These are phyloP conservation scores for Diorhabda elongata DNA, from an alignment of 1,140 invertebrate genomes.

Conservation along the genomic window DNA sequence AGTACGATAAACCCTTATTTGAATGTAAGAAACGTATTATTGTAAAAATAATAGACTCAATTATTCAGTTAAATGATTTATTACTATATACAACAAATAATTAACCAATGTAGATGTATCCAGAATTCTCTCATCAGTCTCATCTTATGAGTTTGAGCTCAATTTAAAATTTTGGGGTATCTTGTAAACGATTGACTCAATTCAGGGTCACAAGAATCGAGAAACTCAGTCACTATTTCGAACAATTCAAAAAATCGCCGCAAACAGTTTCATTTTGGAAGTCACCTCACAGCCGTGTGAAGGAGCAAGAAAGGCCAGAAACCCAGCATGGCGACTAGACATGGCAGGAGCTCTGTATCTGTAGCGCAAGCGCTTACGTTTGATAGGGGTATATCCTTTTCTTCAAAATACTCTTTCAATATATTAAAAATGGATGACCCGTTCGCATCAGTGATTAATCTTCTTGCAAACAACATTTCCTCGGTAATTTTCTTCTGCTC, in stretches of 20 bases:
- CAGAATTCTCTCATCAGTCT: too few relatives aligned
- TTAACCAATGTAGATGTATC: too few relatives aligned
- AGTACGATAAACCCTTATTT: too few relatives aligned
- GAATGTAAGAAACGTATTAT: too few relatives aligned
- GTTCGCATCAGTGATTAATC: background rate
- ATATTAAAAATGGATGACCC: constrained; percentile 1
- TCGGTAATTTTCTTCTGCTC: background rate
- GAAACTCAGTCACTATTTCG: background rate
- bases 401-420: background rate
- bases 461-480: background rate
- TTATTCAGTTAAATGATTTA: too few relatives aligned
- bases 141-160: background rate
- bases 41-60: too few relatives aligned
- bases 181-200: too few relatives aligned
- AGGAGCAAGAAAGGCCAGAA: background rate
- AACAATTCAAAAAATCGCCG: background rate
- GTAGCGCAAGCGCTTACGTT: background rate
- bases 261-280: background rate
- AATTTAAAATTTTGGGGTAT: background rate
- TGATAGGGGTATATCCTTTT: background rate
- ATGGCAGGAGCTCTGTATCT: background rate
- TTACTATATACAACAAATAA: too few relatives aligned
- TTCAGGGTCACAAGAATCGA: background rate
- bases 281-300: background rate
- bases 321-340: background rate